phyloP scores from a whole-genome alignment of 1,140 invertebrate genomes.

The Theocolax elegans region DNA sequence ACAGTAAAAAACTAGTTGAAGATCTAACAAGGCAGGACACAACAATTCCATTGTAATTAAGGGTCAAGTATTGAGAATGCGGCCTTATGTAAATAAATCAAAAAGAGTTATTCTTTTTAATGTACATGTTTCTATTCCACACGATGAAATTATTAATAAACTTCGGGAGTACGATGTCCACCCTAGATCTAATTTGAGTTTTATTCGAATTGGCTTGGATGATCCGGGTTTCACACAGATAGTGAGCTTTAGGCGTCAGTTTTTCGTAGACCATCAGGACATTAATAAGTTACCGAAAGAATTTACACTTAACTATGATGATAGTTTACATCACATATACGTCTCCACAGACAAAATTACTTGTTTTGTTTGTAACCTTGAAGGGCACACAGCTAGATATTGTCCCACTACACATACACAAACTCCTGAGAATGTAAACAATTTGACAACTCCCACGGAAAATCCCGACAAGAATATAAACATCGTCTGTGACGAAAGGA shows the following conservation, averaged over 20 bases:
- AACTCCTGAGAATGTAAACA: too few relatives aligned
- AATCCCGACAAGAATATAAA: too few relatives aligned
- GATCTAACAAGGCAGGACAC: neutral
- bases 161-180: neutral
- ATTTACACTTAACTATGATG: neutral
- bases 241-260: neutral
- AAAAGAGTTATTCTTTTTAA: neutral
- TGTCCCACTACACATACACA: too few relatives aligned
- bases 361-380: conserved; percentile 8
- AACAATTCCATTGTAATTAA: neutral
- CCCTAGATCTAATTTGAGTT: neutral
- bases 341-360: neutral
- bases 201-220: neutral
- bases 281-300: neutral
- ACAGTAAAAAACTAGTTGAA: neutral
- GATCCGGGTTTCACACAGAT: too few relatives aligned
- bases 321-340: neutral
- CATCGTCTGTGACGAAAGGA: too few relatives aligned
- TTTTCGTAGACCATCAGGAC: neutral
- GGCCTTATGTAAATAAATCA: neutral
- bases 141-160: neutral
- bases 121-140: neutral
- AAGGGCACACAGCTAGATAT: too few relatives aligned
- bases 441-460: too few relatives aligned
- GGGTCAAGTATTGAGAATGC: neutral